These are phyloP conservation scores for Glossosoma conforme DNA, from an alignment of 1,140 invertebrate species.

Conservation along the genomic window DNA sequence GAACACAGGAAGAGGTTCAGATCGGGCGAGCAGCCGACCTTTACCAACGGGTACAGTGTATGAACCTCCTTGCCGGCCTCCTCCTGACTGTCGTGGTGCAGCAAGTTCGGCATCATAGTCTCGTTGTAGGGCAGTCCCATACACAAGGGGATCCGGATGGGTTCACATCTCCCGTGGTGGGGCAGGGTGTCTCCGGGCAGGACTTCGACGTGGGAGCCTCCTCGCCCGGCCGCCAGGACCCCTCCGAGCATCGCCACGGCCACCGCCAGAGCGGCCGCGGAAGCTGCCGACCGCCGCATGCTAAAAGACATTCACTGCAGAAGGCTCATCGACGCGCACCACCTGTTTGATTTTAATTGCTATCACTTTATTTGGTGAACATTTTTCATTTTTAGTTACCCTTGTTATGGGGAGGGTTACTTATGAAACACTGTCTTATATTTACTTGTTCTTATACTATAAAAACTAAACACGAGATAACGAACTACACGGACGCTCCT, in stretches of 20 bases:
- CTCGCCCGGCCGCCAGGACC: background rate
- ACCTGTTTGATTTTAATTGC: constrained; percentile 24
- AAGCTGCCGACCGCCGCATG: constrained; percentile 11
- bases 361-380: too few relatives aligned
- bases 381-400: too few relatives aligned
- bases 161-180: constrained; percentile 82
- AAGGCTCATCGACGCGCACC: constrained; percentile 9
- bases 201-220: constrained; percentile 40
- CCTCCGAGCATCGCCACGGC: too few relatives aligned
- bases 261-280: constrained; percentile 2
- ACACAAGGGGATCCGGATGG: constrained; percentile 89
- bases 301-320: too few relatives aligned
- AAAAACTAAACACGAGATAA: too few relatives aligned
- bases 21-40: constrained; percentile 91
- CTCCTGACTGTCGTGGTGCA: constrained; percentile 91
- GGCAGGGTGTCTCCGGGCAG: constrained; percentile 55
- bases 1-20: constrained; percentile 95
- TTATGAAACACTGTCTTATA: too few relatives aligned
- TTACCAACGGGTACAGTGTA: constrained; percentile 92
- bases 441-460: too few relatives aligned
- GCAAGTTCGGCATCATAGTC: constrained; percentile 93
- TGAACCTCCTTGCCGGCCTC: constrained; percentile 92
- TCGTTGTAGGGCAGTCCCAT: constrained; percentile 90
- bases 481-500: too few relatives aligned
- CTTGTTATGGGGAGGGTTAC: too few relatives aligned